Base-by-base conservation (phyloP, 2,888 invertebrate genomes). In the Andrena chrysosceles region DNA sequence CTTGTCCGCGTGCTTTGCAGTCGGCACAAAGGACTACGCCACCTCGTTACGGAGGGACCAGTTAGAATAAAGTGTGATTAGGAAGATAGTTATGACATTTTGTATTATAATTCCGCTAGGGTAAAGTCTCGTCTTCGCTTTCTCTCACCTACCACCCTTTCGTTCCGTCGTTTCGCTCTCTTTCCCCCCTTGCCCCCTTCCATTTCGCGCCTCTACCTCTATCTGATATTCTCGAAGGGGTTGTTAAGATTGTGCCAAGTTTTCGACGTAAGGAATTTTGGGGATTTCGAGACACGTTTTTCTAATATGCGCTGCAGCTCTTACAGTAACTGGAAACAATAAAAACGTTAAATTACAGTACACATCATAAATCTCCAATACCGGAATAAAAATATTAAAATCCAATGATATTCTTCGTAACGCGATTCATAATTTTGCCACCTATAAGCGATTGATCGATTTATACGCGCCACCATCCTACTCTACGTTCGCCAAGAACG, bases 11-110 rank as follows among this genome's bases (percentile, higher is more conserved):
- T 88, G 89, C 90, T 89, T 88, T 85, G 86, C 88, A 89, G 89
- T 90, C 86, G 85, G 86, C 86, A 87, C 89, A 90, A 90, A 91
- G 89, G 89, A 88, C 86, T 85, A 86, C 84, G 91, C 91, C 89
- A 91, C 90, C 91, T 92, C 91, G 91, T 92, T 92, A 91, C 90
- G 88, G 86, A 83, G 88, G 91, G 88, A 90, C 90, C 91, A 91
- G 91, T 93, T 93, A 91, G 91, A 92, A 93, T 93, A 93, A 93
- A 93, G 92, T 92, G 92, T 93, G 93, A 93, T 93, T 93, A 93
- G 93, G 91, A 91, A 89, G 91, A 93, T 93, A 92, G 93, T 93
- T 93, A 92, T 91, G 92, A 91, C 91, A 89, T 92, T 93, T 93
- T 93, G 91, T 93, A 92, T 92, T 92, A 93, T 93, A 92, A 93